Base-by-base conservation (phyloP, 1,140 invertebrate genomes). In the Temnothorax nylanderi region DNA sequence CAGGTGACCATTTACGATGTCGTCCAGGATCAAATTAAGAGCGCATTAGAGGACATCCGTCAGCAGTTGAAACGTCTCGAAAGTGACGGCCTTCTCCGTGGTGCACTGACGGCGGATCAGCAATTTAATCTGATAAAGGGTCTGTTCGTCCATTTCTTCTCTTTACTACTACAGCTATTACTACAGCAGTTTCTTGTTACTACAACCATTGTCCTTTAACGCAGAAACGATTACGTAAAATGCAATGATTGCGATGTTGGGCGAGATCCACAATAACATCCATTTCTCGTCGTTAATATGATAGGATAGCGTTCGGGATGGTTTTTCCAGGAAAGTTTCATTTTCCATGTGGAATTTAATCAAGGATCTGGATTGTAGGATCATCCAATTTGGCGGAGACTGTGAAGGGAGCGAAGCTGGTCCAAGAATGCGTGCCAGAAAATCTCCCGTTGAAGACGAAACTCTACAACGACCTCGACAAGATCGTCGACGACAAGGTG, bases 351-450 rank as follows among this genome's bases (percentile, higher is more conserved):
- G 6, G 13, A 85, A 34, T 32, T 51, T 56, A 62, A 67, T 84
- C 0, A 37, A 85, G 56, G 13, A 75, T 60, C 58, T 41, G 11
- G 8, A 34, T 62, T 49, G 62, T 93, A 97, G 98, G 97, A 11
- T 96, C 96, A 26, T 96, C 96, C 1, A 96, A 96, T 89, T 92
- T 98, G 56, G 95, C 95, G 64, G 96, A 97, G 34, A 96, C 97
- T 44, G 96, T 97, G 0, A 97, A 97, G 91, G 97, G 95, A 58
- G 97, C 98, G 0, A 96, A 97, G 34, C 97, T 98, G 78, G 95
- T 98, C 62, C 97, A 99, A 95, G 98, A 99, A 96, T 99, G 98
- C 95, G 97, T 99, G 0, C 99, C 99, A 18, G 98, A 99, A 95
- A 97, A 97, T 89, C 92, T 99, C 21, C 97, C 98, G 1, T 93